Percentiles rank a stretch among this genome's conserved stretches.
These are phyloP conservation scores for Pontoporia blainvillei DNA, from an alignment of 2,113 vertebrate genomes.

Conservation along the genomic window DNA sequence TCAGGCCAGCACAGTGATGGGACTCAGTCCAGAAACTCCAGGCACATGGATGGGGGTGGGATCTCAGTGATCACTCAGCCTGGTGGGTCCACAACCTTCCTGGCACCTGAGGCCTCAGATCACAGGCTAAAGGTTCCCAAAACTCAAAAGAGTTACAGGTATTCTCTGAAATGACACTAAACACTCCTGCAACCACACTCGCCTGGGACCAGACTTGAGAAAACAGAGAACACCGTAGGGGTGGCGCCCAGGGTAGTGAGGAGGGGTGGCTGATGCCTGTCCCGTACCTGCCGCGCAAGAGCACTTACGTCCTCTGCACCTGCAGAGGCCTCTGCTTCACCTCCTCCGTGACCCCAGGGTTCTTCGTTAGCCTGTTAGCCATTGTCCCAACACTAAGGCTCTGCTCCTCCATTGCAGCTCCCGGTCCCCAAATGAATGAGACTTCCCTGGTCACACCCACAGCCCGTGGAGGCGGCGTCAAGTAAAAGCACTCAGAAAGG, in stretches of 20 bases:
- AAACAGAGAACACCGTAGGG: background rate
- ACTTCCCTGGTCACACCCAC: background rate
- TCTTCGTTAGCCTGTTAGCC: background rate
- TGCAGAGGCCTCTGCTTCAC: background rate
- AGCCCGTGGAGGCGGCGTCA: background rate
- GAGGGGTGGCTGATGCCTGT: background rate
- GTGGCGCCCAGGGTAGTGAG: accelerated
- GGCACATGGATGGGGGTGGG: accelerated
- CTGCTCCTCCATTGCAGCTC: slow-evolving; percentile 74
- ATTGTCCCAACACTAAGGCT: background rate
- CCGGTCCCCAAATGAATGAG: background rate
- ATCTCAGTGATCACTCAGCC: background rate
- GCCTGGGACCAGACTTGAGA: background rate
- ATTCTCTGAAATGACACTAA: background rate
- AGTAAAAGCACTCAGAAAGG: background rate
- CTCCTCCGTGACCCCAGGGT: accelerated
- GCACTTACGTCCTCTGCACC: too few species aligned
- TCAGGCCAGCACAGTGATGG: background rate
- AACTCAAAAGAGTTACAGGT: background rate
- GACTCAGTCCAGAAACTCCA: background rate
- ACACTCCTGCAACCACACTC: too few species aligned
- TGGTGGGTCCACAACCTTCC: background rate
- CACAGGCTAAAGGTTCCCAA: background rate
- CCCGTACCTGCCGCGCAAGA: accelerated
- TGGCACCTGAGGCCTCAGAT: background rate